Percentiles rank a stretch among this genome's conserved stretches.
These are phyloP conservation scores for Chitala chitala DNA, from an alignment of 2,113 vertebrate genomes.

Conservation along the genomic window DNA sequence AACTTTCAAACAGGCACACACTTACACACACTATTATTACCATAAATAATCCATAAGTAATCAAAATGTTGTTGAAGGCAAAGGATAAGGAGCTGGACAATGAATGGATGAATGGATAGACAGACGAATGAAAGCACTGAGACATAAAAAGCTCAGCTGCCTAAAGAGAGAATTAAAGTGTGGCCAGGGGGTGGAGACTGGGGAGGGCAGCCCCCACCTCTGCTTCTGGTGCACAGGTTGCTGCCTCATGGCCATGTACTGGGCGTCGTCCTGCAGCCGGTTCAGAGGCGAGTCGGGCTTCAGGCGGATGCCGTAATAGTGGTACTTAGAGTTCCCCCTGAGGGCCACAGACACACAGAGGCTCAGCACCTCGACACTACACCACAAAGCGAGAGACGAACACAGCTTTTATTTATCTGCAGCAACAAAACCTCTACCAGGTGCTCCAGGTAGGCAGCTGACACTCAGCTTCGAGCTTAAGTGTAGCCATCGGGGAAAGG, in stretches of 20 bases:
- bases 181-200: too few relatives aligned
- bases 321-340: constrained; percentile 98
- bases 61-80: not conserved
- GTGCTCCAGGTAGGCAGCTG: not conserved
- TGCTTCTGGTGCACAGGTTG: constrained; percentile 94
- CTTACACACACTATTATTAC: too few relatives aligned
- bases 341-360: constrained; percentile 12
- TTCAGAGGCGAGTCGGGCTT: constrained; percentile 94
- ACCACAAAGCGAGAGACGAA: too few relatives aligned
- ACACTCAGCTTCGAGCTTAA: not conserved
- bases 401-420: too few relatives aligned
- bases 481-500: too few relatives aligned
- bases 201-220: constrained; percentile 67
- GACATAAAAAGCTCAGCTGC: too few relatives aligned
- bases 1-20: too few relatives aligned
- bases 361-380: too few relatives aligned
- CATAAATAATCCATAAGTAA: not conserved
- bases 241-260: constrained; percentile 97
- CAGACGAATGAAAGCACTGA: too few relatives aligned
- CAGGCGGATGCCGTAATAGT: constrained; percentile 95
- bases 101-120: not conserved
- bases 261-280: constrained; percentile 86
- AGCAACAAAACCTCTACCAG: not conserved
- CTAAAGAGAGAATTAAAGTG: too few relatives aligned
- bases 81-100: not conserved